Base-by-base conservation (phyloP, 2,113 vertebrate species). In the Podiceps cristatus region DNA sequence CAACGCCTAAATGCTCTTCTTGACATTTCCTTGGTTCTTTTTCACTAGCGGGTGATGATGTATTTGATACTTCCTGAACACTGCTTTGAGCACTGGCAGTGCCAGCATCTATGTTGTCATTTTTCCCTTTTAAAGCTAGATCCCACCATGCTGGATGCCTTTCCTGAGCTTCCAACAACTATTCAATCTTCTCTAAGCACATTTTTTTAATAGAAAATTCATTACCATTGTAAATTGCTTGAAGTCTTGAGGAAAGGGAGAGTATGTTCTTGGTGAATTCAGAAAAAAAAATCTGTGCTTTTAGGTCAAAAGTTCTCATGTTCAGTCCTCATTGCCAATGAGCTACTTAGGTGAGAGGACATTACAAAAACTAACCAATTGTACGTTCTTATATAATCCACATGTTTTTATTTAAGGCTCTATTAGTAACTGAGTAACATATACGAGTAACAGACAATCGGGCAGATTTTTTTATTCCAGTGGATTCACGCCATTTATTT, bases 281-380 rank as follows among this genome's bases (percentile, higher is more conserved):
- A 55, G 49, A 8, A 35, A 58, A 83, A 50, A 73, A 13, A 37
- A 37, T 11, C 13, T 9, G 24, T 75, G 62, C 45, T 94, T 90
- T 88, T 80, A 86, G 88, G 90, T 97, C 90, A 93, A 44, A 92
- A 97, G 75, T 92, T 95, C 90, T 83, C 44, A 37, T 66, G 56
- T 91, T 94, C 73, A 74, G 49, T 85, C 33, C n/a, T 94, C 5
- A 0, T 63, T 95, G 80, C 90, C 79, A 90, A 35, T 95, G 93
- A 90, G 71, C 68, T 86, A 35, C 82, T 93, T 93, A 94, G 55
- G 86, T 92, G 60, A 80, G 72, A 55, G n/a, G 59, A 59, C 35
- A 7, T 94, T 96, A 63, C 47, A 63, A 63, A 93, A 90, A 11
- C n/a, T 13, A 86, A 90, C 86, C 64, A 80, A 80, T 55, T 49